A percentile compares a stretch with the other conserved stretches of the same genome.
phyloP scores from a whole-genome alignment of 1,140 invertebrate genomes.

The Magallana angulata region DNA sequence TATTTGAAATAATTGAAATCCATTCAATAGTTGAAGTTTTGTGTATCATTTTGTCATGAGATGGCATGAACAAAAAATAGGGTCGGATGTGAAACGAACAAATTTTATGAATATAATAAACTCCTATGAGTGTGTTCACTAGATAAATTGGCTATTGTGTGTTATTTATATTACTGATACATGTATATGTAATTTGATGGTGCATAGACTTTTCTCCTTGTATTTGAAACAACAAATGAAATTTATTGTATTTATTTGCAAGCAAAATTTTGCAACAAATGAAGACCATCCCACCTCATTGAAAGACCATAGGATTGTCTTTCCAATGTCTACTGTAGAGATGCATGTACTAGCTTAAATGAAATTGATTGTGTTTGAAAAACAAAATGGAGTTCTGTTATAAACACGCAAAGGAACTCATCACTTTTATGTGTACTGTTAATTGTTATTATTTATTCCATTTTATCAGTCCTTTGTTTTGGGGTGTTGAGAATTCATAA shows the following conservation, averaged over 20 bases:
- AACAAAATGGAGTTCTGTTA: too few relatives aligned
- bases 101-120: not conserved
- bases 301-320: too few relatives aligned
- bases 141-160: not conserved
- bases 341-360: too few relatives aligned
- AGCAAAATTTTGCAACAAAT: too few relatives aligned
- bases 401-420: too few relatives aligned
- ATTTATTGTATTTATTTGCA: too few relatives aligned
- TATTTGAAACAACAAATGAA: not conserved
- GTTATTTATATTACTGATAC: not conserved
- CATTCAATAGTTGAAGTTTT: not conserved
- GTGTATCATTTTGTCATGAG: not conserved
- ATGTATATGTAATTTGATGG: not conserved
- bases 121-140: not conserved
- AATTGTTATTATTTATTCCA: not conserved
- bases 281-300: too few relatives aligned
- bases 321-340: too few relatives aligned
- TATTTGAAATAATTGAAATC: not conserved
- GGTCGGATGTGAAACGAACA: not conserved
- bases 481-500: not conserved
- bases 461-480: slow-evolving; percentile 28
- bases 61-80: not conserved
- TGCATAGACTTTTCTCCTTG: not conserved
- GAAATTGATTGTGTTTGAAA: too few relatives aligned
- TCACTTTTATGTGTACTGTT: not conserved